These are phyloP conservation scores for Camponotus fellah DNA, from an alignment of 2,888 invertebrate genomes.

Conservation along the genomic window DNA sequence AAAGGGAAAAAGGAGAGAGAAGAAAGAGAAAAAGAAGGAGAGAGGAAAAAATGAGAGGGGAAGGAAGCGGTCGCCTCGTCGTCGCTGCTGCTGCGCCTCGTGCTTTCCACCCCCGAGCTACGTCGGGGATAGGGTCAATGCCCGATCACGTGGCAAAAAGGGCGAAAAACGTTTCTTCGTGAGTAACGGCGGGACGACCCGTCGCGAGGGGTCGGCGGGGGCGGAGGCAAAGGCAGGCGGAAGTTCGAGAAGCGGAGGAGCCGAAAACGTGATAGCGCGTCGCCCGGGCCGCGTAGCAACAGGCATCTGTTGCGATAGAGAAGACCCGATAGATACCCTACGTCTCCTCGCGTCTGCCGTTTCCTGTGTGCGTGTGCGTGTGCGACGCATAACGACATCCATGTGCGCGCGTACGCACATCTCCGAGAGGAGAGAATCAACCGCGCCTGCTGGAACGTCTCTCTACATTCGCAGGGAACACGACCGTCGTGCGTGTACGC, in stretches of 20 bases:
- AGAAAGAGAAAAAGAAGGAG: not conserved
- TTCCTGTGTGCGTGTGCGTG: slow-evolving; percentile 26
- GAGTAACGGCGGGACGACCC: slow-evolving; percentile 47
- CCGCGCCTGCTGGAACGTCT: slow-evolving; percentile 9
- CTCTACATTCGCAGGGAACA: slow-evolving; percentile 16
- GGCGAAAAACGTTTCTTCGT: slow-evolving; percentile 73
- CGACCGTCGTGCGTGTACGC: slow-evolving; percentile 1
- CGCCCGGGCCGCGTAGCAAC: slow-evolving; percentile 83
- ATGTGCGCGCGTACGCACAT: slow-evolving; percentile 16
- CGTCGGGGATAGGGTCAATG: slow-evolving; percentile 73
- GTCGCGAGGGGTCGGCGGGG: not conserved
- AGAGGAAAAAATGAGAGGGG: slow-evolving; percentile 34
- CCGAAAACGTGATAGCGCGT: slow-evolving; percentile 76
- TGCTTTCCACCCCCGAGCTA: slow-evolving; percentile 73
- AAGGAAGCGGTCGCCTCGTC: slow-evolving; percentile 72
- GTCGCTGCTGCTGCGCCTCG: slow-evolving; percentile 65
- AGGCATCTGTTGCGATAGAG: slow-evolving; percentile 84
- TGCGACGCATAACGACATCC: slow-evolving; percentile 1
- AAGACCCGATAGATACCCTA: slow-evolving; percentile 80
- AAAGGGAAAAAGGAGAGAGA: not conserved
- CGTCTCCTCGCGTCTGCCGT: slow-evolving; percentile 67
- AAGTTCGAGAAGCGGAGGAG: slow-evolving; percentile 52
- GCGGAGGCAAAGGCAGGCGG: slow-evolving; percentile 56
- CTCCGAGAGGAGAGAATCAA: slow-evolving; percentile 27
- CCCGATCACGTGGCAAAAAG: slow-evolving; percentile 76